These are phyloP conservation scores for Cataglyphis livida DNA, from an alignment of 2,888 invertebrate genomes.

Conservation along the genomic window DNA sequence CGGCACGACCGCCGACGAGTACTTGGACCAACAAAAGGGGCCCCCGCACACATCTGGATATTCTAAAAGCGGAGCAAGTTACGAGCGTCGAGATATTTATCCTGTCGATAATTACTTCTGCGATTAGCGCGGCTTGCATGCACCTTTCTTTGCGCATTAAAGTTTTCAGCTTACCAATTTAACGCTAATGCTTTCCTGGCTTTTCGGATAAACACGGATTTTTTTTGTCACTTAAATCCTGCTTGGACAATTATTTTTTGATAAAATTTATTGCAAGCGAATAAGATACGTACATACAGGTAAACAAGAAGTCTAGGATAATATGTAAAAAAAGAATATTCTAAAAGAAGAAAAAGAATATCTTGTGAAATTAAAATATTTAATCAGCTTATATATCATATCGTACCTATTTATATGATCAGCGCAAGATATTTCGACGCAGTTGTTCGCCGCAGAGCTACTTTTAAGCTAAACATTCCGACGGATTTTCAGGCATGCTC, in stretches of 20 bases:
- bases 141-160: constrained; percentile 4
- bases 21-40: constrained; percentile 58
- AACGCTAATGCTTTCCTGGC: neutral
- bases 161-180: constrained; percentile 14
- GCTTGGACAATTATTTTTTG: neutral
- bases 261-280: neutral
- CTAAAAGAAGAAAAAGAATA: neutral
- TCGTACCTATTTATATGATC: neutral
- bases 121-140: constrained; percentile 29
- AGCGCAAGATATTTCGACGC: neutral
- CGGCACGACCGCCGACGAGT: constrained; percentile 55
- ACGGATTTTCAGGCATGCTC: constrained; percentile 39
- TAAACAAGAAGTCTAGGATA: neutral
- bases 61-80: constrained; percentile 58
- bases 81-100: constrained; percentile 40
- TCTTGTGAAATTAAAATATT: neutral
- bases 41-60: constrained; percentile 47
- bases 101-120: constrained; percentile 48
- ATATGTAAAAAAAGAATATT: neutral
- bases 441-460: constrained; percentile 43
- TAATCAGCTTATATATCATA: neutral
- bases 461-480: constrained; percentile 52
- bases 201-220: neutral
- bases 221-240: neutral
- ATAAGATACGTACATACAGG: neutral